Evolutionary conservation across 2,113 vertebrate genomes (phyloP).

Genomic region (Catharus minimus): DNA sequence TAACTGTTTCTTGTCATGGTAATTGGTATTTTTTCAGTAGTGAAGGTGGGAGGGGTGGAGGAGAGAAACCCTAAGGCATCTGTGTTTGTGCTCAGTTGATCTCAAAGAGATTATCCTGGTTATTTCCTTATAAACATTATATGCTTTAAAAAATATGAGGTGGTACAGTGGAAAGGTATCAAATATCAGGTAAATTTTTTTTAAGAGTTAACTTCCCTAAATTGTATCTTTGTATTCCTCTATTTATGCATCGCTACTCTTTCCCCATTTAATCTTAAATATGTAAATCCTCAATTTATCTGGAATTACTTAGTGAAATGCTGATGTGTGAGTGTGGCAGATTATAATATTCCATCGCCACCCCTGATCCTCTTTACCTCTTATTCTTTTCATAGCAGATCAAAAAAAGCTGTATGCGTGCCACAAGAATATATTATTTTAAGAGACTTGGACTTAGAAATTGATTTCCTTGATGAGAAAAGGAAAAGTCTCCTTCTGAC

Average conservation of each 20-base stretch:
- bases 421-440: slow-evolving; percentile 85
- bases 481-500: slow-evolving; percentile 82
- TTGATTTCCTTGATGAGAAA: slow-evolving; percentile 88
- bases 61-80: slow-evolving; percentile 57
- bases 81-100: slow-evolving; percentile 56
- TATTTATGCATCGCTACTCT: slow-evolving; percentile 70
- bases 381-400: slow-evolving; percentile 84
- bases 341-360: slow-evolving; percentile 83
- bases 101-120: slow-evolving; percentile 59
- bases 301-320: slow-evolving; percentile 84
- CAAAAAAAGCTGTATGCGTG: slow-evolving; percentile 74
- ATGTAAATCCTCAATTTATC: slow-evolving; percentile 88
- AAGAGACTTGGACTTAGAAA: slow-evolving; percentile 84
- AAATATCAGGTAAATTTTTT: slow-evolving; percentile 38
- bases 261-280: slow-evolving; percentile 83
- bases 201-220: slow-evolving; percentile 73
- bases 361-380: slow-evolving; percentile 86
- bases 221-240: slow-evolving; percentile 69
- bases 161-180: slow-evolving; percentile 15
- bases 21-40: slow-evolving; percentile 74
- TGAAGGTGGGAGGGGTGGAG: slow-evolving; percentile 60
- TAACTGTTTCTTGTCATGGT: slow-evolving; percentile 77
- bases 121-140: slow-evolving; percentile 56
- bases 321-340: slow-evolving; percentile 82
- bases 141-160: slow-evolving; percentile 39